Evolutionary conservation across 1,140 invertebrate genomes (phyloP).

Genomic region (Campodea augens): DNA sequence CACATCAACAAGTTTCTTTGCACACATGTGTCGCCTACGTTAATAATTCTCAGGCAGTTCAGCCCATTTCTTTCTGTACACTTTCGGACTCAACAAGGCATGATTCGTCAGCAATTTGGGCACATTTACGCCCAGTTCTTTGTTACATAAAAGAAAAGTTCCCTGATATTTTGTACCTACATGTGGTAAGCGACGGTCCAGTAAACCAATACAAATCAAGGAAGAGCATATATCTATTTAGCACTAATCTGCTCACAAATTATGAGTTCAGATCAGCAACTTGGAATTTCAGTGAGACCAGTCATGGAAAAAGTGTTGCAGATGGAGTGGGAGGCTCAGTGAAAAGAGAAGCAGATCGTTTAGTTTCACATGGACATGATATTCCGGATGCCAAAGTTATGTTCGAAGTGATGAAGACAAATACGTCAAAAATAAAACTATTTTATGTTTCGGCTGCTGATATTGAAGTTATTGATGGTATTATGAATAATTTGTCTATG

Average conservation of each 20-base stretch:
- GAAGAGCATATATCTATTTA: neutral
- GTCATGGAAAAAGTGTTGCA: constrained; percentile 16
- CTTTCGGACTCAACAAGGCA: neutral
- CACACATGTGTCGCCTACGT: neutral
- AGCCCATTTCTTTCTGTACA: neutral
- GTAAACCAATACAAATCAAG: neutral
- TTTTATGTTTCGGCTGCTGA: neutral
- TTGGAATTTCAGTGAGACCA: constrained; percentile 17
- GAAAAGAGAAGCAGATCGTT: constrained; percentile 7
- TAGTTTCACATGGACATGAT: constrained; percentile 5
- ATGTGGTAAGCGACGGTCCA: neutral
- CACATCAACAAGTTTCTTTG: neutral
- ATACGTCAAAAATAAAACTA: neutral
- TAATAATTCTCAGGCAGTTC: neutral
- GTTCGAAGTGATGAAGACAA: neutral
- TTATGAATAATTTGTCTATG: neutral
- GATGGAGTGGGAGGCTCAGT: constrained; percentile 14
- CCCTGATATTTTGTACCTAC: neutral
- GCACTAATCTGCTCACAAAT: neutral
- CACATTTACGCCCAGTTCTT: neutral
- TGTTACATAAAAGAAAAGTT: neutral
- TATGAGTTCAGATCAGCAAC: constrained; percentile 8
- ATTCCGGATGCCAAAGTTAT: constrained; percentile 2
- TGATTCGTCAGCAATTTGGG: neutral
- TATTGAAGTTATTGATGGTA: neutral